These are phyloP conservation scores for Sebastes trivittatus DNA, from an alignment of 2,797 vertebrate species.

Conservation along the genomic window DNA sequence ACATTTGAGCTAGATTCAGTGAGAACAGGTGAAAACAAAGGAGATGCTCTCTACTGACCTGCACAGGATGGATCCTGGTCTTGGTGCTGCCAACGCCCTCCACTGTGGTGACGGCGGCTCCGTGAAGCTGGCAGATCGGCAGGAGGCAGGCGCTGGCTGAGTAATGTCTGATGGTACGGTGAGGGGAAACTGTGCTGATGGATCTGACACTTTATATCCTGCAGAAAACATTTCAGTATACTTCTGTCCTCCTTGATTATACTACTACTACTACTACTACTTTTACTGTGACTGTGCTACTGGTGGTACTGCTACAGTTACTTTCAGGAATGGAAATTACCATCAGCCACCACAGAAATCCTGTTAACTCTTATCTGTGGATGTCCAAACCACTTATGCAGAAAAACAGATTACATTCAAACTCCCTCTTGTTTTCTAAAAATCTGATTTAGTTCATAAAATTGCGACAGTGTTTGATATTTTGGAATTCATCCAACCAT, in stretches of 20 bases:
- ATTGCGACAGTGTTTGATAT: neutral
- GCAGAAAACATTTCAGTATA: neutral
- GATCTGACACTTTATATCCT: neutral
- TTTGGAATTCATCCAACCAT: neutral
- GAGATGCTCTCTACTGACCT: constrained; percentile 72
- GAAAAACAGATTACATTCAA: neutral
- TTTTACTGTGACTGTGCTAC: neutral
- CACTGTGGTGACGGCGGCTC: constrained; percentile 85
- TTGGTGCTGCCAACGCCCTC: constrained; percentile 88
- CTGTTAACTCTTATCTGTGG: too few species aligned
- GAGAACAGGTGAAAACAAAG: neutral
- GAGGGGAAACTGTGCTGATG: constrained; percentile 42
- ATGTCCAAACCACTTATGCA: neutral
- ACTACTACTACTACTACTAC: neutral
- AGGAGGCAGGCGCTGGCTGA: constrained; percentile 84
- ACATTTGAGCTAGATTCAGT: too few species aligned
- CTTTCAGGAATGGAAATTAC: constrained; percentile 4
- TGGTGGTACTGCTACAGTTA: neutral
- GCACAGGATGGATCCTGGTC: constrained; percentile 86
- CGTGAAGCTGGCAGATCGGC: constrained; percentile 85
- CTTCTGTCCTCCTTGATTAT: too few species aligned
- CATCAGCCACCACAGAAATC: neutral
- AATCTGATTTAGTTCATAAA: neutral
- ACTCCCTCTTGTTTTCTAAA: constrained; percentile 1
- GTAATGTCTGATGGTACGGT: constrained; percentile 77